Percentiles rank a stretch among this genome's conserved stretches.
phyloP scores from a whole-genome alignment of 2,888 invertebrate species.

The Podotricha telesiphe region DNA sequence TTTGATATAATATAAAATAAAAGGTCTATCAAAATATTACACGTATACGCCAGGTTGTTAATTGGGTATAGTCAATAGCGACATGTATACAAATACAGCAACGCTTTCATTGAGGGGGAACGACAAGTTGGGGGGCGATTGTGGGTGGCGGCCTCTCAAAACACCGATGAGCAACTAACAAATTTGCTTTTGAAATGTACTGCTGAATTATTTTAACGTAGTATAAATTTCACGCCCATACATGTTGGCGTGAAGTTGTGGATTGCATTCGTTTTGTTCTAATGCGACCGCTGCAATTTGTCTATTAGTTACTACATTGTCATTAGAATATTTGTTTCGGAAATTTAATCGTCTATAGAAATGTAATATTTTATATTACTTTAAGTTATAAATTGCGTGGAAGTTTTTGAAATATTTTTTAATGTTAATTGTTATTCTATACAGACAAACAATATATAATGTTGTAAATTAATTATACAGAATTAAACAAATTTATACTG shows the following conservation, averaged over 20 bases:
- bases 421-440: too few species aligned
- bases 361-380: too few species aligned
- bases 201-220: conserved; percentile 24
- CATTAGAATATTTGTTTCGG: too few species aligned
- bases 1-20: not conserved
- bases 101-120: not conserved
- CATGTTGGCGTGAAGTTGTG: conserved; percentile 16
- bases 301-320: not conserved
- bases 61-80: not conserved
- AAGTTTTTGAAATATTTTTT: too few species aligned
- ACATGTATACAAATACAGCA: not conserved
- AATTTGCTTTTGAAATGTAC: conserved; percentile 16
- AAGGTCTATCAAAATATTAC: not conserved
- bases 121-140: not conserved
- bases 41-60: not conserved
- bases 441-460: too few species aligned
- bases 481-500: conserved; percentile 5
- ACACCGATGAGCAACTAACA: conserved; percentile 15
- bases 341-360: too few species aligned
- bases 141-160: conserved; percentile 7
- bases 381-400: too few species aligned
- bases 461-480: too few species aligned
- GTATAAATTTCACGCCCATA: conserved; percentile 14
- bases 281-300: not conserved
- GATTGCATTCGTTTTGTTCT: conserved; percentile 21